A percentile compares a stretch with the other conserved stretches of the same genome.
Evolutionary conservation across 2,797 vertebrate species (phyloP).

Genomic region (Ctenopoma multispine): DNA sequence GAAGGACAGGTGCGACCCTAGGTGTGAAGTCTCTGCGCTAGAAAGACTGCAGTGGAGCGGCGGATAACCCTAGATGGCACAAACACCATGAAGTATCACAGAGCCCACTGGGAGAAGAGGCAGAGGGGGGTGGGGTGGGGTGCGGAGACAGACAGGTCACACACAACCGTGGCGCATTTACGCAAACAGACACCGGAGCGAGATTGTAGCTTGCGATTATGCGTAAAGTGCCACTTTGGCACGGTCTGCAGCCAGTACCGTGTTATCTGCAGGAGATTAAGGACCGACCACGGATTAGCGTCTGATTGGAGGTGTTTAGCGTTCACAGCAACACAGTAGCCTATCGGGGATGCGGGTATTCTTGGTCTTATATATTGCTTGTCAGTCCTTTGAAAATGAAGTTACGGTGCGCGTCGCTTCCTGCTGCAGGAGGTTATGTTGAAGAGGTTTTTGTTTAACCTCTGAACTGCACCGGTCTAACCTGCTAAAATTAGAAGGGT

Average conservation of each 20-base stretch:
- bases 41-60: slow-evolving; percentile 59
- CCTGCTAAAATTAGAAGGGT: slow-evolving; percentile 33
- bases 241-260: slow-evolving; percentile 24
- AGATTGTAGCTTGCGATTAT: slow-evolving; percentile 12
- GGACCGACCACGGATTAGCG: slow-evolving; percentile 73
- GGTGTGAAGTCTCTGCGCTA: slow-evolving; percentile 48
- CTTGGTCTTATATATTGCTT: neutral
- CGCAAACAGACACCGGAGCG: slow-evolving; percentile 21
- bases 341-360: slow-evolving; percentile 49
- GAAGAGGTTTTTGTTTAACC: neutral
- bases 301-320: slow-evolving; percentile 66
- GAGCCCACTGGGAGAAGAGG: slow-evolving; percentile 38
- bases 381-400: neutral
- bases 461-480: slow-evolving; percentile 14
- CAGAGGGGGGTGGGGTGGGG: slow-evolving; percentile 5
- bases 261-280: slow-evolving; percentile 71
- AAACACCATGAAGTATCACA: slow-evolving; percentile 46
- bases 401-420: neutral
- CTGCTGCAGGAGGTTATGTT: neutral
- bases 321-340: slow-evolving; percentile 64
- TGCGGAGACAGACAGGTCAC: slow-evolving; percentile 34
- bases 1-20: slow-evolving; percentile 19
- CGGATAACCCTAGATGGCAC: slow-evolving; percentile 60
- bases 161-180: slow-evolving; percentile 7
- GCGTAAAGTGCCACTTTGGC: slow-evolving; percentile 56